Evolutionary conservation across 1,140 invertebrate genomes (phyloP).

Genomic region (Zaprionus ornatus): DNA sequence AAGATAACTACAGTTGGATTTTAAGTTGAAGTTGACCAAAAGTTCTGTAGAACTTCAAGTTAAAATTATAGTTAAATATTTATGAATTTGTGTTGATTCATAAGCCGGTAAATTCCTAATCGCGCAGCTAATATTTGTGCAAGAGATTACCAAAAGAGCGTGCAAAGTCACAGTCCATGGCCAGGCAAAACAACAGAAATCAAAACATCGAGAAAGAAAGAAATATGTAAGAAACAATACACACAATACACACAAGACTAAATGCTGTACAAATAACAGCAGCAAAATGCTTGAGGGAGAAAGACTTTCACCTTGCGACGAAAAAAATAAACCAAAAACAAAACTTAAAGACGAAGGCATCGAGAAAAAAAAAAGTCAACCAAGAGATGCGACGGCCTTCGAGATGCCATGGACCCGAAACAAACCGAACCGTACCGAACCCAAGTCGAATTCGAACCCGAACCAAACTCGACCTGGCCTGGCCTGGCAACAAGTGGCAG

Average conservation of each 20-base stretch:
- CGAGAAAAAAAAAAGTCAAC: slow-evolving; percentile 23
- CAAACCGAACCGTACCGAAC: slow-evolving; percentile 30
- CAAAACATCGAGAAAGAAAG: slow-evolving; percentile 56
- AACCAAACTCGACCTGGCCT: slow-evolving; percentile 34
- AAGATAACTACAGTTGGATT: slow-evolving; percentile 6
- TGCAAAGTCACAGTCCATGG: slow-evolving; percentile 50
- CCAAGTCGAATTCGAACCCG: slow-evolving; percentile 5
- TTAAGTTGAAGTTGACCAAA: not conserved
- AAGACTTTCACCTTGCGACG: slow-evolving; percentile 80
- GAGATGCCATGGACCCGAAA: slow-evolving; percentile 66
- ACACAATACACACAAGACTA: slow-evolving; percentile 53
- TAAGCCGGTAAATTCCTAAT: slow-evolving; percentile 27
- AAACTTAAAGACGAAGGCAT: slow-evolving; percentile 14
- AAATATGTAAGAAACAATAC: slow-evolving; percentile 20
- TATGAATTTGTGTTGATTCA: not conserved
- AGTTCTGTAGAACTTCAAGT: not conserved
- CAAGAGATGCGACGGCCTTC: slow-evolving; percentile 65
- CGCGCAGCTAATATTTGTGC: slow-evolving; percentile 40
- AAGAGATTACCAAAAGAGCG: slow-evolving; percentile 59
- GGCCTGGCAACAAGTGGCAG: slow-evolving; percentile 66
- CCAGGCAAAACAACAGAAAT: slow-evolving; percentile 59
- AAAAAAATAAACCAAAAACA: slow-evolving; percentile 39
- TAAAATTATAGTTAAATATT: not conserved
- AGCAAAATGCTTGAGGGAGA: slow-evolving; percentile 73
- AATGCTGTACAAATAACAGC: slow-evolving; percentile 76